Evolutionary conservation across 2,888 invertebrate species (phyloP).

Genomic region (Acholoe squamosa): DNA sequence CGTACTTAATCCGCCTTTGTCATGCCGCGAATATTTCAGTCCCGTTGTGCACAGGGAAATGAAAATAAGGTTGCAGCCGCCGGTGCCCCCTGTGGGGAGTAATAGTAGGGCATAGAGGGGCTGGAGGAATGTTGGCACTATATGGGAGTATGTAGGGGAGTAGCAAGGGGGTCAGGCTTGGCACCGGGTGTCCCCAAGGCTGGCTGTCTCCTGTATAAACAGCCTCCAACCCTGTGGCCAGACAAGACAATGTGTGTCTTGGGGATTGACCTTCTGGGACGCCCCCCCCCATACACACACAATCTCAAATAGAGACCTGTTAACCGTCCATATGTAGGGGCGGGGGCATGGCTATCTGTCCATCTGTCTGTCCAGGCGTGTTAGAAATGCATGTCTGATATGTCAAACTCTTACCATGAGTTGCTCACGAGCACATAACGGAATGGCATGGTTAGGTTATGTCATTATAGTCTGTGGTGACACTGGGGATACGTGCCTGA

Average conservation of each 20-base stretch:
- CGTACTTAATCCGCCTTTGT: conserved; percentile 30
- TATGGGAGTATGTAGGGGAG: neutral
- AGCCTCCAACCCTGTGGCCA: conserved; percentile 5
- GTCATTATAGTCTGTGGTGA: too few relatives aligned
- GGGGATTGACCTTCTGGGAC: conserved; percentile 55
- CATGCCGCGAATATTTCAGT: conserved; percentile 32
- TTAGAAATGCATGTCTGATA: neutral
- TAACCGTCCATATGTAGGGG: conserved; percentile 9
- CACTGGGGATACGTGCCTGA: too few relatives aligned
- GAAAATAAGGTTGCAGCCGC: conserved; percentile 12
- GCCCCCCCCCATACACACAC: neutral
- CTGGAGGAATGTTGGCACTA: conserved; percentile 34
- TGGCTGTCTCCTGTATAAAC: conserved; percentile 49
- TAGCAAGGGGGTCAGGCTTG: conserved; percentile 13
- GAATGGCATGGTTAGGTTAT: neutral
- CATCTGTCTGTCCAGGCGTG: conserved; percentile 21
- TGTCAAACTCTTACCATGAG: neutral
- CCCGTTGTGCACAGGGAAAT: neutral
- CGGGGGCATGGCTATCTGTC: conserved; percentile 17
- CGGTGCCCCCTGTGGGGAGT: neutral
- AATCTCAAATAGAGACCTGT: neutral
- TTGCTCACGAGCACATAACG: neutral
- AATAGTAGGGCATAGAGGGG: neutral
- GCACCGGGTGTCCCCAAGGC: neutral
- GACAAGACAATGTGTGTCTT: conserved; percentile 62